Base-by-base conservation (phyloP, 1,140 invertebrate genomes). In the Zophobas atratus region DNA sequence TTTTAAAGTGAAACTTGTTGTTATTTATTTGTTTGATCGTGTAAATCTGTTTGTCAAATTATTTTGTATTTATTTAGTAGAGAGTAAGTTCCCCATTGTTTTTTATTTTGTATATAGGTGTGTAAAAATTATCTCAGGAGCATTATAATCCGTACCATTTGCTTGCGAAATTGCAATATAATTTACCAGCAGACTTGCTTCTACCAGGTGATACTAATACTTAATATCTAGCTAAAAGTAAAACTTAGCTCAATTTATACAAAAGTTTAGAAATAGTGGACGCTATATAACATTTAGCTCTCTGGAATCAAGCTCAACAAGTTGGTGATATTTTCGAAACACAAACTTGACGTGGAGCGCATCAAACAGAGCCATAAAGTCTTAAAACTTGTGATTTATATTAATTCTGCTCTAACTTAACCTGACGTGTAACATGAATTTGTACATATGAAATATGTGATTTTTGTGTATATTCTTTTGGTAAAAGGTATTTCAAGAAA, bases 401-500 rank as follows among this genome's bases (percentile, higher is more conserved):
- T 60, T 60, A 60, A 3, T 60, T 60, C 33, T 33, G 4, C 33
- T 60, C n/a, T 51, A 51, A 51, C 49, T 51, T 4, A 51, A 51
- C 49, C 49, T 51, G 41, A 72, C 70, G 51, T 51, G 70, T 72
- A 73, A 73, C 55, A 55, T 32, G 2, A 67, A 60, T 60, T 56
- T 75, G 56, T 76, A 60, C 43, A 81, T 79, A 80, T 79, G 72
- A 83, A 81, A 83, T 80, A 83, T 83, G 81, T 83, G 81, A 83
- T 83, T 82, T 83, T 82, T 82, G 77, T 83, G 79, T 83, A 81
- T 83, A 81, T 77, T 80, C 43, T 60, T 81, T 82, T 80, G 82
- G 80, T 80, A 81, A 83, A 80, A 82, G 82, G 81, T 82, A 82
- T 57, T 82, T 81, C 57, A 77, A 83, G 80, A 82, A 82, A 82